Conservation (phyloP, 2,888 invertebrate genomes). For the Eudasyphora cyanicolor region DNA sequence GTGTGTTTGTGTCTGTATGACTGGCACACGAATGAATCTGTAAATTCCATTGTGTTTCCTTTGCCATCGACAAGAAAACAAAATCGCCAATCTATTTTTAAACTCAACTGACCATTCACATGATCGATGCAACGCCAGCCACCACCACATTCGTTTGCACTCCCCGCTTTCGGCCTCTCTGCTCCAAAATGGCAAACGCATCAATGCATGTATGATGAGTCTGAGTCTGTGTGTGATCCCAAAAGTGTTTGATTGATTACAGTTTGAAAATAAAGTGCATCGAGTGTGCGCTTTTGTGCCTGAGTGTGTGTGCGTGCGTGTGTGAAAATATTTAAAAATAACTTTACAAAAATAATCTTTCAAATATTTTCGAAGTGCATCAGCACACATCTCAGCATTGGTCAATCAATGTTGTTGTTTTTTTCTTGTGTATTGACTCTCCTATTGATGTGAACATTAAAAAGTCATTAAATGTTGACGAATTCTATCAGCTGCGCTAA, state of each 20-base stretch:
- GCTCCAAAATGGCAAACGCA: background rate
- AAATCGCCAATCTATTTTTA: background rate
- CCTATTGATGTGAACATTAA: too few relatives aligned
- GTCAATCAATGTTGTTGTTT: background rate
- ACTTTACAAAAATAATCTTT: background rate
- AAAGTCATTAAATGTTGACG: too few relatives aligned
- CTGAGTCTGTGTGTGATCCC: background rate
- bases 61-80: too few relatives aligned
- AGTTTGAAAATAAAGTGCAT: conserved; percentile 1
- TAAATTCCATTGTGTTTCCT: background rate
- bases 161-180: background rate
- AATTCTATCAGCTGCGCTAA: too few relatives aligned
- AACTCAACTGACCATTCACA: background rate
- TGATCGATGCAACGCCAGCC: background rate
- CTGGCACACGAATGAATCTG: background rate
- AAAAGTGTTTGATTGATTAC: conserved; percentile 1
- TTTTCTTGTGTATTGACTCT: background rate
- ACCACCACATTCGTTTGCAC: background rate
- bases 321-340: background rate
- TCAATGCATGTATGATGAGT: background rate
- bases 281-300: background rate
- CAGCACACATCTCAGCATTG: background rate
- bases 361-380: background rate
- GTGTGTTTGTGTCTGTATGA: background rate
- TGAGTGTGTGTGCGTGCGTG: background rate